phyloP scores from a whole-genome alignment of 2,113 vertebrate genomes.

The Tricholaema leucomelas region DNA sequence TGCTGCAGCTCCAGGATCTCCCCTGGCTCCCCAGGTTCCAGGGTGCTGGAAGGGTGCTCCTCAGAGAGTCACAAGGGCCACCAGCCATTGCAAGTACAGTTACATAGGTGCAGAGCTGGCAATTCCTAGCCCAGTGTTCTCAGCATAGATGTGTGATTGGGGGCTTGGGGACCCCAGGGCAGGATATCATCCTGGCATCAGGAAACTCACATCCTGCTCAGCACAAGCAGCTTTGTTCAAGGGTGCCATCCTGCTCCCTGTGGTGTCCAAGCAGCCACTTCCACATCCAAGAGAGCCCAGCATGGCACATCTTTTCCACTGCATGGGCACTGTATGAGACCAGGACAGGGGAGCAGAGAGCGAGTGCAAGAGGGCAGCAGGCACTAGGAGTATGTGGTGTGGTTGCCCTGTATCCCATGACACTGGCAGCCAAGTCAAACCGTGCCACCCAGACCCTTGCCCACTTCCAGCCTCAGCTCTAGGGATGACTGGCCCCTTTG shows the following conservation, averaged over 20 bases:
- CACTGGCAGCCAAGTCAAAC: neutral
- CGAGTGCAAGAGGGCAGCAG: accelerated
- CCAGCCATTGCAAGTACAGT: neutral
- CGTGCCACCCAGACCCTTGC: neutral
- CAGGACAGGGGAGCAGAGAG: neutral
- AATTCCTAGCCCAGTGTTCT: neutral
- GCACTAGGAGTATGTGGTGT: accelerated
- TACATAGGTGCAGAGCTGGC: neutral
- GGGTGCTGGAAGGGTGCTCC: neutral
- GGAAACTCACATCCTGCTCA: neutral
- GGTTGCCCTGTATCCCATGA: neutral
- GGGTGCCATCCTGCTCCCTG: neutral
- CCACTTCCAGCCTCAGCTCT: neutral
- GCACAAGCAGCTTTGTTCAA: neutral
- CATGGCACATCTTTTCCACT: neutral
- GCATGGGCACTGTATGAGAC: accelerated
- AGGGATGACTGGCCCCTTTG: neutral
- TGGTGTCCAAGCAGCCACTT: neutral
- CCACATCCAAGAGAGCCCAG: neutral
- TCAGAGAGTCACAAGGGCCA: neutral
- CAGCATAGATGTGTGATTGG: neutral
- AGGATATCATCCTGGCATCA: neutral
- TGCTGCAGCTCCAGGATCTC: neutral
- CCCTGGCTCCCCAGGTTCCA: neutral
- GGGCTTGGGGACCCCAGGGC: neutral